Percentiles rank a stretch among this genome's conserved stretches.
Evolutionary conservation across 2,113 vertebrate species (phyloP).

Genomic region (Spilogale gracilis): DNA sequence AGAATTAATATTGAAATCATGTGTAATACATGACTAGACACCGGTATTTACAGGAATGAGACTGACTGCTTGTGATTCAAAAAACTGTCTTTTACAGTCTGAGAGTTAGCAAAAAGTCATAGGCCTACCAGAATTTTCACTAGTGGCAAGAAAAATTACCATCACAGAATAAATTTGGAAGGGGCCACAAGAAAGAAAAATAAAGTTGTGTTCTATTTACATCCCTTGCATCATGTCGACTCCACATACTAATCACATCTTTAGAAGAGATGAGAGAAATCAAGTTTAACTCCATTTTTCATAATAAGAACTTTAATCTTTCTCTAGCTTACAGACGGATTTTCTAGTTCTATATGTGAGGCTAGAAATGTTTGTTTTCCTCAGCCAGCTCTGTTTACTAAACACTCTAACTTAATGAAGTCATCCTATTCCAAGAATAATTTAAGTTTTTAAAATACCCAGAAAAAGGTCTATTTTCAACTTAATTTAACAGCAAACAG

Average conservation of each 20-base stretch:
- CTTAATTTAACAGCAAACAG: background rate
- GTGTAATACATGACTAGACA: background rate
- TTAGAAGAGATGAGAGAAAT: background rate
- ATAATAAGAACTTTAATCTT: background rate
- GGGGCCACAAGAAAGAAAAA: background rate
- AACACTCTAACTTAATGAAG: background rate
- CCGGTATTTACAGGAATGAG: background rate
- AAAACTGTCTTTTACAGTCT: background rate
- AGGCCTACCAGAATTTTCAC: background rate
- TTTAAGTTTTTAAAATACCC: background rate
- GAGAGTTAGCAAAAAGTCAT: background rate
- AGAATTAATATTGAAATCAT: background rate
- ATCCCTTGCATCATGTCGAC: background rate
- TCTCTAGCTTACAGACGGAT: background rate
- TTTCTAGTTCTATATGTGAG: background rate
- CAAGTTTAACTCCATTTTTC: background rate
- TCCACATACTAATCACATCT: background rate
- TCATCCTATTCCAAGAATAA: background rate
- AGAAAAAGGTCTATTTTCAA: background rate
- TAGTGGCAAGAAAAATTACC: background rate
- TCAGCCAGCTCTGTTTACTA: background rate
- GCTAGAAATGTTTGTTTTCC: background rate
- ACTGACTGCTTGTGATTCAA: background rate
- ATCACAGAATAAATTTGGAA: background rate
- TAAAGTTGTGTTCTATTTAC: background rate